Conservation (phyloP, 2,113 vertebrate species). For the Mormyrus lacerda region DNA sequence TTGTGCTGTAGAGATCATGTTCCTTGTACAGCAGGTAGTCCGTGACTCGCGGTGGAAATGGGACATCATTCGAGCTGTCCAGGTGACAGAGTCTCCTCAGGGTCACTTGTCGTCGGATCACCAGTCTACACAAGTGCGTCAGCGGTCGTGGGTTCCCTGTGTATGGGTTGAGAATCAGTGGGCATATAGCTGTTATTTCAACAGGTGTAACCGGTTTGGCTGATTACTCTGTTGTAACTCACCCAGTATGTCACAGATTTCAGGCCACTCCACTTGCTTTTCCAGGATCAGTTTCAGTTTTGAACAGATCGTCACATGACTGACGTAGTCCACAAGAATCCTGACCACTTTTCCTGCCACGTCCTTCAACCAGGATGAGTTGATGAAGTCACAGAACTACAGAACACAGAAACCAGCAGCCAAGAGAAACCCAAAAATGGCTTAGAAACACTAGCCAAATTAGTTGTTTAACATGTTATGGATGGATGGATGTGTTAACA, state of each 20-base stretch:
- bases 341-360: conserved; percentile 61
- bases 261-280: conserved; percentile 68
- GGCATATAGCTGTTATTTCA: neutral
- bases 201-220: neutral
- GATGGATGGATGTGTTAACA: neutral
- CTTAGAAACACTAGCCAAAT: neutral
- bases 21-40: conserved; percentile 73
- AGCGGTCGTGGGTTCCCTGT: conserved; percentile 72
- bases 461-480: neutral
- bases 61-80: conserved; percentile 52
- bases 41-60: conserved; percentile 63
- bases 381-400: conserved; percentile 81
- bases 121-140: conserved; percentile 75
- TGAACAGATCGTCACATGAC: conserved; percentile 67
- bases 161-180: neutral
- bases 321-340: conserved; percentile 71
- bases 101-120: conserved; percentile 66
- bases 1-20: conserved; percentile 56
- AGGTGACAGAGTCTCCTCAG: conserved; percentile 57
- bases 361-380: conserved; percentile 68
- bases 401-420: conserved; percentile 24
- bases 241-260: conserved; percentile 64
- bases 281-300: conserved; percentile 67
- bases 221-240: conserved; percentile 31
- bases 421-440: neutral